phyloP scores from a whole-genome alignment of 2,797 vertebrate species.

The Nannoperca australis region DNA sequence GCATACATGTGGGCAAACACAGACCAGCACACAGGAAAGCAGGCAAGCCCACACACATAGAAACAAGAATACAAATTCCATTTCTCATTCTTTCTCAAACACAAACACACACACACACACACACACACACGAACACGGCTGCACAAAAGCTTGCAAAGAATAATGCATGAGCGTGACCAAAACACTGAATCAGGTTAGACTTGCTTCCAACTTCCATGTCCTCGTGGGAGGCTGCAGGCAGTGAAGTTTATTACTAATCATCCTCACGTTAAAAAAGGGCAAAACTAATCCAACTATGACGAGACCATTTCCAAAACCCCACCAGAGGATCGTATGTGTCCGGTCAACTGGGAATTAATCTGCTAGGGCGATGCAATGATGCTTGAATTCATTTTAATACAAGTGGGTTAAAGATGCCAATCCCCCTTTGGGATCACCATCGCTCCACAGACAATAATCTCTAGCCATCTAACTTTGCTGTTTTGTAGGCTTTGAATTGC shows the following conservation, averaged over 20 bases:
- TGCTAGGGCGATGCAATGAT: constrained; percentile 43
- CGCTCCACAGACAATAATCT: constrained; percentile 23
- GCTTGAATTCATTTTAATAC: constrained; percentile 66
- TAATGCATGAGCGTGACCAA: constrained; percentile 40
- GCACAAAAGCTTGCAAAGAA: constrained; percentile 50
- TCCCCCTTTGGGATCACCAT: constrained; percentile 38
- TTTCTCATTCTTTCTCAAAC: constrained; percentile 40
- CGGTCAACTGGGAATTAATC: constrained; percentile 57
- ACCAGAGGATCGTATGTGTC: constrained; percentile 51
- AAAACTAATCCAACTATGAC: constrained; percentile 66
- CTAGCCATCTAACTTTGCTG: constrained; percentile 36
- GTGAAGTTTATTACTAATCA: constrained; percentile 63
- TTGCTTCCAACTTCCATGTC: constrained; percentile 52
- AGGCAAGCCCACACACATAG: constrained; percentile 38
- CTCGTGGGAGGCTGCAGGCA: constrained; percentile 61
- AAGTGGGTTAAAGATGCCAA: constrained; percentile 61
- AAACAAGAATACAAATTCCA: constrained; percentile 40
- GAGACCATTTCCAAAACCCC: constrained; percentile 56
- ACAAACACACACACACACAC: constrained; percentile 20
- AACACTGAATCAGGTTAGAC: constrained; percentile 60
- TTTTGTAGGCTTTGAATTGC: constrained; percentile 32
- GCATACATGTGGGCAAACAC: constrained; percentile 48
- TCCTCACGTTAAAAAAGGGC: constrained; percentile 53
- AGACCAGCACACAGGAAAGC: constrained; percentile 2
- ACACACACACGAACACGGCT: constrained; percentile 36